phyloP scores from a whole-genome alignment of 2,797 vertebrate genomes.

The Danio jaintianensis region DNA sequence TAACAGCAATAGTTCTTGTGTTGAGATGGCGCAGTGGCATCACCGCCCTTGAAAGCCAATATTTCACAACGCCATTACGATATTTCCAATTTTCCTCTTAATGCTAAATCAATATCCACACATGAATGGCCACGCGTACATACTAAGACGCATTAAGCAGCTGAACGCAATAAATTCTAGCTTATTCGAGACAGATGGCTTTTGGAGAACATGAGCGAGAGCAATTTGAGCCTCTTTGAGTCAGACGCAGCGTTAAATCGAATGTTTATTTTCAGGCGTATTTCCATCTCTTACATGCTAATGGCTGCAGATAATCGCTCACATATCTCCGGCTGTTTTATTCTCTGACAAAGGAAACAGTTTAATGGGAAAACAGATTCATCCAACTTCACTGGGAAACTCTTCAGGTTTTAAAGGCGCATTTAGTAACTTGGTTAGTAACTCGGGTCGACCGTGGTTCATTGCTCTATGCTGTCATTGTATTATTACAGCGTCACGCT shows the following conservation, averaged over 20 bases:
- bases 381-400: not conserved
- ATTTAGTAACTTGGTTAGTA: not conserved
- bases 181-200: conserved; percentile 51
- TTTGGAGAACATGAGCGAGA: conserved; percentile 40
- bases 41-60: conserved; percentile 13
- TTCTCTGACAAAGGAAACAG: not conserved
- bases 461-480: no score
- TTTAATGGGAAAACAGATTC: not conserved
- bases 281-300: conserved; percentile 48
- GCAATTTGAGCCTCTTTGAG: conserved; percentile 44
- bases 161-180: conserved; percentile 48
- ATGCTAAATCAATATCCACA: conserved; percentile 58
- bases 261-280: conserved; percentile 44
- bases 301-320: conserved; percentile 36
- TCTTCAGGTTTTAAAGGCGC: not conserved
- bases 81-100: conserved; percentile 44
- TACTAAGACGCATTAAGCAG: conserved; percentile 44
- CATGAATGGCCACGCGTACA: conserved; percentile 39
- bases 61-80: conserved; percentile 45
- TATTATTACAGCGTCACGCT: no score
- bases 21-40: not conserved
- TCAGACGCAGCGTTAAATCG: conserved; percentile 49
- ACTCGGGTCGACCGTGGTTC: no score
- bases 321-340: conserved; percentile 3
- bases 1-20: conserved; percentile 13